Conservation (phyloP, 1,140 invertebrate genomes). For the Drosophila asahinai region DNA sequence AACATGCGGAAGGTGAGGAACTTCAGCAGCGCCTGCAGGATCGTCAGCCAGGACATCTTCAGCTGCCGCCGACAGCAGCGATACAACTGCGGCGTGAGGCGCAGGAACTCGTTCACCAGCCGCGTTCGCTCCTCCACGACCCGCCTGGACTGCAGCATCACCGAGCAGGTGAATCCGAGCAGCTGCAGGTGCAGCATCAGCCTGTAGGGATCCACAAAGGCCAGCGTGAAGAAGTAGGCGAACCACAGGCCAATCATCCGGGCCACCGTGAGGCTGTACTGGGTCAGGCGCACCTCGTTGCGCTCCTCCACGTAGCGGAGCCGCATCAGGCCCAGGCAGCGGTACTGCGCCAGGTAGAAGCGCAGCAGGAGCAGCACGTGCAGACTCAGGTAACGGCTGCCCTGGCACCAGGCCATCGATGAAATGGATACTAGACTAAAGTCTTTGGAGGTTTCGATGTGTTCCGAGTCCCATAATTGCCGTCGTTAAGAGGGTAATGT, state of each 20-base stretch:
- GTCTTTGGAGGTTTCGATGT: not conserved
- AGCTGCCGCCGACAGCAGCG: conserved; percentile 30
- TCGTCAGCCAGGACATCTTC: conserved; percentile 44
- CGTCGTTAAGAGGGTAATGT: conserved; percentile 21
- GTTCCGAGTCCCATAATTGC: not conserved
- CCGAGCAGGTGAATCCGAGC: conserved; percentile 41
- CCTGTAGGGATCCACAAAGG: conserved; percentile 26
- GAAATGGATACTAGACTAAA: not conserved
- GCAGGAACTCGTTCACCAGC: conserved; percentile 44
- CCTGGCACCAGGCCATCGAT: conserved; percentile 37
- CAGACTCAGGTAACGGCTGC: conserved; percentile 52
- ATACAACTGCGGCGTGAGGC: conserved; percentile 33
- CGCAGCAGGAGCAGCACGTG: conserved; percentile 55
- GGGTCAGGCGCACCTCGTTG: conserved; percentile 43
- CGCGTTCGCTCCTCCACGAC: conserved; percentile 16
- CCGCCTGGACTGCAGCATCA: conserved; percentile 42
- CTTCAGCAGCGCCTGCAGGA: conserved; percentile 39
- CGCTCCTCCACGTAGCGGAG: conserved; percentile 30
- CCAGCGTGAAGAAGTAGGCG: conserved; percentile 40
- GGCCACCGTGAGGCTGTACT: conserved; percentile 46
- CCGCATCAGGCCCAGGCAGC: conserved; percentile 47
- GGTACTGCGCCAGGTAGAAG: conserved; percentile 55
- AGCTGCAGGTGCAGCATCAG: conserved; percentile 52
- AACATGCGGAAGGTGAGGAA: conserved; percentile 42
- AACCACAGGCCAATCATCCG: conserved; percentile 41